phyloP scores from a whole-genome alignment of 1,140 invertebrate species.

The Lasioglossum baleicum region DNA sequence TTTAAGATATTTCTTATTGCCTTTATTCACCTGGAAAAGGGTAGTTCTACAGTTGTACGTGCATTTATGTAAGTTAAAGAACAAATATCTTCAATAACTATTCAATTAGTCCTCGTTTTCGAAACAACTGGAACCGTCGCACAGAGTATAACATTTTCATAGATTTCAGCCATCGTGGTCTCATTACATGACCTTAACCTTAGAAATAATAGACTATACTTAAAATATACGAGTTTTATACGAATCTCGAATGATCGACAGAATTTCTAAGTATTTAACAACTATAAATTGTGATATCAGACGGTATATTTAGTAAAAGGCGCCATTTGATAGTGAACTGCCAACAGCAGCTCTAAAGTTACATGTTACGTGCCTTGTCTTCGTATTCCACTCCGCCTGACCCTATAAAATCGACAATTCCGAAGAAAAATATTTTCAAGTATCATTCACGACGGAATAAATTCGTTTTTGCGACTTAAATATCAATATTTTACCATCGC shows the following conservation, averaged over 20 bases:
- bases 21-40: constrained; percentile 66
- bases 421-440: background rate
- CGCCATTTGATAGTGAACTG: constrained; percentile 45
- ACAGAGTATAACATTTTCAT: constrained; percentile 30
- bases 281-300: background rate
- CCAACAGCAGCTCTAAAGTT: constrained; percentile 22
- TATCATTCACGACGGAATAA: background rate
- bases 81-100: background rate
- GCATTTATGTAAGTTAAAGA: constrained; percentile 70
- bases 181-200: constrained; percentile 71
- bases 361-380: constrained; percentile 7
- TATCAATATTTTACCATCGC: background rate
- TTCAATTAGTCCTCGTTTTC: background rate
- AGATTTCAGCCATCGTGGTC: constrained; percentile 71
- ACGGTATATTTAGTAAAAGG: constrained; percentile 25
- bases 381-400: constrained; percentile 1
- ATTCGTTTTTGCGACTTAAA: background rate
- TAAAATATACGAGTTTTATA: constrained; percentile 2
- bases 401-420: background rate
- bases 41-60: constrained; percentile 73
- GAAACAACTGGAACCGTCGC: background rate
- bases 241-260: background rate
- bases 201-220: constrained; percentile 36
- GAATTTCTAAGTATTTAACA: background rate
- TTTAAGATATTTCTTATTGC: constrained; percentile 67